Evolutionary conservation across 2,888 invertebrate genomes (phyloP).

Genomic region (Opisthograptis luteolata): DNA sequence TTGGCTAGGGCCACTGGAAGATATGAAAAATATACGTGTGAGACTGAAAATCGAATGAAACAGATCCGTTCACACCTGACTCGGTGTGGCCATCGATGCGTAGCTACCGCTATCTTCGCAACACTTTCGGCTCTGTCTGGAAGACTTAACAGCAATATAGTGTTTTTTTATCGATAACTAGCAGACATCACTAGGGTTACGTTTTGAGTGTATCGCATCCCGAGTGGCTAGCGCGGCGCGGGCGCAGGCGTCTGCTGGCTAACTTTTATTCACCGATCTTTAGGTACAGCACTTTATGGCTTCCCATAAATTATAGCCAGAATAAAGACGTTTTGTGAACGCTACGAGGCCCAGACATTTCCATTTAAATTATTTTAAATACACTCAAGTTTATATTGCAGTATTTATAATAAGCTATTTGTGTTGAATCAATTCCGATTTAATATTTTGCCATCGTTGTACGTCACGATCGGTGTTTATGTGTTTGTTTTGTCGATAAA

Average conservation of each 20-base stretch:
- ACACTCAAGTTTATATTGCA: conserved; percentile 58
- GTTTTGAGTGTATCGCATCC: conserved; percentile 61
- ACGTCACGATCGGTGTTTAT: conserved; percentile 43
- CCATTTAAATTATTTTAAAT: conserved; percentile 78
- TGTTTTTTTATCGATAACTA: conserved; percentile 43
- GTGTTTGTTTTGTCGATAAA: conserved; percentile 37
- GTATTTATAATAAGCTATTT: conserved; percentile 67
- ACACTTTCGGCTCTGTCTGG: too few relatives aligned
- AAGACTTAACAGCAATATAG: too few relatives aligned
- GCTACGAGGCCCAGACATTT: conserved; percentile 64
- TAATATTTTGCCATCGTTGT: conserved; percentile 48
- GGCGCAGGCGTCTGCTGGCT: conserved; percentile 60
- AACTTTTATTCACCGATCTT: conserved; percentile 76
- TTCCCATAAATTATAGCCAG: conserved; percentile 69
- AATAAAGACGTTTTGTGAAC: conserved; percentile 80
- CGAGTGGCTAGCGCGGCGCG: conserved; percentile 45
- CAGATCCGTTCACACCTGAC: too few relatives aligned
- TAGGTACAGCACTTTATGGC: conserved; percentile 73
- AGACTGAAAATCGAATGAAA: too few relatives aligned
- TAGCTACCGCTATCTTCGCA: too few relatives aligned
- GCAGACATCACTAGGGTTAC: conserved; percentile 46
- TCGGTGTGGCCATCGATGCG: too few relatives aligned
- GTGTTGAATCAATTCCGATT: conserved; percentile 71
- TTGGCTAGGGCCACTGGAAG: too few relatives aligned
- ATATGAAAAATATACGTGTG: too few relatives aligned